phyloP scores from a whole-genome alignment of 37 sponge, comb jelly and placozoan genomes.

The Eunapius fragilis region DNA sequence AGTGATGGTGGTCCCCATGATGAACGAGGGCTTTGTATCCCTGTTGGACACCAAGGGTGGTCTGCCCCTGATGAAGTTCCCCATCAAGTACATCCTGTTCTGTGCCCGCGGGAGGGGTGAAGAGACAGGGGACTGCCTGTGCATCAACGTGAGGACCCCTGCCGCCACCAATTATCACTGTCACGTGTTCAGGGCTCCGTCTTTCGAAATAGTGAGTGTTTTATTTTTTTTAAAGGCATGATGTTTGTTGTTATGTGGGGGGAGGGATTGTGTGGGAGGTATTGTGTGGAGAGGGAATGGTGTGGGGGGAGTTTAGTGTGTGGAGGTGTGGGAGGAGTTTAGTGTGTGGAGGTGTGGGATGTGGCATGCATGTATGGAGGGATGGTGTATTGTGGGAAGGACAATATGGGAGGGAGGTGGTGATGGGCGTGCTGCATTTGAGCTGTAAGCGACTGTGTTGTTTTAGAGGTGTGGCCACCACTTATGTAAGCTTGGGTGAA shows the following conservation, averaged over 20 bases:
- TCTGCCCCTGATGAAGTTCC: conserved; percentile 42
- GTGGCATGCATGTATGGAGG: background rate
- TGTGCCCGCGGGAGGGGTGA: conserved; percentile 82
- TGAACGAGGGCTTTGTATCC: conserved; percentile 58
- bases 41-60: conserved; percentile 66
- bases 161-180: conserved; percentile 75
- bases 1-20: conserved; percentile 61
- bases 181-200: conserved; percentile 72
- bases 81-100: conserved; percentile 70
- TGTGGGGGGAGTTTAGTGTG: background rate
- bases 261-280: background rate
- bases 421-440: background rate
- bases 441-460: background rate
- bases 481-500: no score
- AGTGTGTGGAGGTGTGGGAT: background rate
- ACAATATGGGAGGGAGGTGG: background rate
- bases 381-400: background rate
- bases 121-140: conserved; percentile 73
- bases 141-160: conserved; percentile 70
- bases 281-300: background rate
- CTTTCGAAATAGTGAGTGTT: conserved; percentile 48
- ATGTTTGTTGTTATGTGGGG: background rate
- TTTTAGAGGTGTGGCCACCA: background rate
- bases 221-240: no score
- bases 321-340: no score